A percentile compares a stretch with the other conserved stretches of the same genome.
These are phyloP conservation scores for Ciconia nigra DNA, from an alignment of 2,797 vertebrate genomes.

Conservation along the genomic window DNA sequence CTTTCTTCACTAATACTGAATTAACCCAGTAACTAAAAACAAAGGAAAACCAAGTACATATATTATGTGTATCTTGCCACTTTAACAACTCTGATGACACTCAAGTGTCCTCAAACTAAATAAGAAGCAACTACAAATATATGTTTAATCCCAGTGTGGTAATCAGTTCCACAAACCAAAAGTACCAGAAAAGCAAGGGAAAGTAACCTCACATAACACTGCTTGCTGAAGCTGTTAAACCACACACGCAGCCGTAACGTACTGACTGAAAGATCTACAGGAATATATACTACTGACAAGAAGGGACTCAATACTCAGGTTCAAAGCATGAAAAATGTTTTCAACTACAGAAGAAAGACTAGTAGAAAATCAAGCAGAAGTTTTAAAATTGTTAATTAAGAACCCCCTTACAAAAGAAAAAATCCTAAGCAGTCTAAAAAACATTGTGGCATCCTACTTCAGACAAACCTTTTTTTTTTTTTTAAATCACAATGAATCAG, in stretches of 20 bases:
- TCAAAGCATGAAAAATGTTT: not conserved
- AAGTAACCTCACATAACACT: not conserved
- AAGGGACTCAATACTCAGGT: not conserved
- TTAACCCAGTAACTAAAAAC: not conserved
- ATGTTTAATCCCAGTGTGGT: not conserved
- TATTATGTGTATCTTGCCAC: not conserved
- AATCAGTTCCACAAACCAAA: slow-evolving; percentile 23
- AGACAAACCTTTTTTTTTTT: not conserved
- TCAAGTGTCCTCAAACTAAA: not conserved
- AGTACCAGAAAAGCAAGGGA: not conserved
- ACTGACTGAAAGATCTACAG: not conserved
- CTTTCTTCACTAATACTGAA: not conserved
- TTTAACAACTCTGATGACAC: not conserved
- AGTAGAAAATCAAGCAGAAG: not conserved
- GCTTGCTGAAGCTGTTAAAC: slow-evolving; percentile 1
- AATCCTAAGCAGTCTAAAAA: not conserved
- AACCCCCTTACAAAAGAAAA: not conserved
- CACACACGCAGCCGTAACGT: not conserved
- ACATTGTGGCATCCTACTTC: not conserved
- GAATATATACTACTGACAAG: not conserved
- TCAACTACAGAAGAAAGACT: not conserved
- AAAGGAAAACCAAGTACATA: not conserved
- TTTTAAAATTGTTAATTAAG: not conserved
- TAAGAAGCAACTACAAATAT: not conserved
- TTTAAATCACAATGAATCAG: not conserved